Conservation (phyloP, 2,113 vertebrate genomes). For the Dunckerocampus dactyliophorus region DNA sequence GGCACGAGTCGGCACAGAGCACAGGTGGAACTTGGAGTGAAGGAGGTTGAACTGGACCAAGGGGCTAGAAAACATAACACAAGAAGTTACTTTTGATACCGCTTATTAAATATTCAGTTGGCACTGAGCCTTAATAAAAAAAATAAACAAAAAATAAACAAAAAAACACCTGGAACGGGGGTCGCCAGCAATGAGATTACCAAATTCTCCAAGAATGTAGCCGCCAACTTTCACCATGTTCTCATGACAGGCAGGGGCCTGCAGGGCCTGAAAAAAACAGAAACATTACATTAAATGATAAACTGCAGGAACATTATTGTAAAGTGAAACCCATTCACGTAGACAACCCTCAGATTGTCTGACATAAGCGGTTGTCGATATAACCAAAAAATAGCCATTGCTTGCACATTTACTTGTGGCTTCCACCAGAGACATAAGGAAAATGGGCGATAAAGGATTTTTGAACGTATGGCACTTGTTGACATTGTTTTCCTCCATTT, state of each 20-base stretch:
- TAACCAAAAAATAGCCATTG: no score
- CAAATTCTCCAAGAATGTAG: constrained; percentile 91
- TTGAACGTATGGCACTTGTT: no score
- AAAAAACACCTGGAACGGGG: constrained; percentile 83
- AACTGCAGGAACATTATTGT: no score
- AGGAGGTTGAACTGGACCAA: constrained; percentile 90
- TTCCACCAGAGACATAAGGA: no score
- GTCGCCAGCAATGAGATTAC: constrained; percentile 90
- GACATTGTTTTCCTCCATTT: no score
- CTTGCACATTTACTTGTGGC: no score
- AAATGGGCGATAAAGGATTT: no score
- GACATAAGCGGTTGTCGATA: no score
- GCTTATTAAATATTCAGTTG: not conserved
- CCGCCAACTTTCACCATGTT: constrained; percentile 96
- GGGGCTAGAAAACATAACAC: constrained; percentile 64
- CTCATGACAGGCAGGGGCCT: constrained; percentile 91
- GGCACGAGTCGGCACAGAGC: constrained; percentile 85
- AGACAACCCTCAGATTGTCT: no score
- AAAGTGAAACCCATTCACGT: no score
- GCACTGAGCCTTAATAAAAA: not conserved
- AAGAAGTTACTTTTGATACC: not conserved
- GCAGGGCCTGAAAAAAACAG: constrained; percentile 74
- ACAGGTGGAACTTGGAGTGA: constrained; percentile 92
- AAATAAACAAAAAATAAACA: constrained; percentile 38
- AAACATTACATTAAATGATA: not conserved